Percentiles rank a stretch among this genome's conserved stretches.
Evolutionary conservation across 2,797 vertebrate species (phyloP).

Genomic region (Pseudomugil tenellus): DNA sequence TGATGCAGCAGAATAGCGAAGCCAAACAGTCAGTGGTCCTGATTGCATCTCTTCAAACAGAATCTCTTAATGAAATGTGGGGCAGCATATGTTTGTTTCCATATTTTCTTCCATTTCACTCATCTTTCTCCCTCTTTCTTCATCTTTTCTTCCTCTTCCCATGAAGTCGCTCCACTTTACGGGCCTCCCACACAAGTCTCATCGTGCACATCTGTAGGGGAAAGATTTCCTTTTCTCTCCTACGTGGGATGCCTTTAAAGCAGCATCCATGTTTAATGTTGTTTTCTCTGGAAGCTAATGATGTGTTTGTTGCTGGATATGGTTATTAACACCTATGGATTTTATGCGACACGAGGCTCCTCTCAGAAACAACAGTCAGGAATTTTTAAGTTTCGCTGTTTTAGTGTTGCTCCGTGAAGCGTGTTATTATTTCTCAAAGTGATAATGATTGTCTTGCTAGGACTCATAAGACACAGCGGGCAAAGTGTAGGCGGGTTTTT

Average conservation of each 20-base stretch:
- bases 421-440: conserved; percentile 50
- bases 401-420: conserved; percentile 36
- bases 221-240: conserved; percentile 51
- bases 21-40: conserved; percentile 55
- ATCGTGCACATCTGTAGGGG: conserved; percentile 55
- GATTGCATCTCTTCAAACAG: conserved; percentile 76
- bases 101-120: conserved; percentile 39
- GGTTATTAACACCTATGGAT: conserved; percentile 63
- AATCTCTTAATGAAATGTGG: conserved; percentile 65
- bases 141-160: conserved; percentile 46
- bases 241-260: conserved; percentile 58
- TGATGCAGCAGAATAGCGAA: conserved; percentile 51
- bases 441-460: conserved; percentile 37
- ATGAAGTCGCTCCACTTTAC: conserved; percentile 31
- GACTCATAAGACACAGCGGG: conserved; percentile 29
- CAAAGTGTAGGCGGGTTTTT: conserved; percentile 62
- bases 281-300: conserved; percentile 56
- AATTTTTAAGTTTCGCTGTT: conserved; percentile 19
- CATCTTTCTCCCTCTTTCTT: conserved; percentile 21
- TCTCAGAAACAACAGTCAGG: conserved; percentile 9
- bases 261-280: conserved; percentile 49
- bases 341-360: conserved; percentile 31
- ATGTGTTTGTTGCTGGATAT: conserved; percentile 57
- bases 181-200: conserved; percentile 63
- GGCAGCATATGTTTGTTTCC: conserved; percentile 62